Conservation (phyloP, 2,888 invertebrate genomes). For the Criorhina ranunculi region DNA sequence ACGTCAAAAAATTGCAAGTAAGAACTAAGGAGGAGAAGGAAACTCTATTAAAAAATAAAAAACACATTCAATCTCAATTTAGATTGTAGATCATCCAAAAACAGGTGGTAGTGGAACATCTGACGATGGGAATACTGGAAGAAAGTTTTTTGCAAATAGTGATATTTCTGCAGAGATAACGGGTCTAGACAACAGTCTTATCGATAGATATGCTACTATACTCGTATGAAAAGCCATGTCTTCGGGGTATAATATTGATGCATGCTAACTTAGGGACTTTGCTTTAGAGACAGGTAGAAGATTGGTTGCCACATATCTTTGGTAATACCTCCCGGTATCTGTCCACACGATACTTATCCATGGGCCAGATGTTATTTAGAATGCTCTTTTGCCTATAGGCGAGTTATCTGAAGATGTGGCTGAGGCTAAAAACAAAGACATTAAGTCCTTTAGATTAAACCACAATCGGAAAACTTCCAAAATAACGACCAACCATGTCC, state of each 20-base stretch:
- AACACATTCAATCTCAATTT: conserved; percentile 19
- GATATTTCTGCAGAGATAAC: conserved; percentile 7
- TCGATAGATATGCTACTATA: conserved; percentile 10
- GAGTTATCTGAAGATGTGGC: conserved; percentile 9
- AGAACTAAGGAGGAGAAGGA: conserved; percentile 15
- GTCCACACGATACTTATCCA: background rate
- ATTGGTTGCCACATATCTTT: conserved; percentile 6
- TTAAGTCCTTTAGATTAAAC: background rate
- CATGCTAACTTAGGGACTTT: background rate
- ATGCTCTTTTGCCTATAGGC: conserved; percentile 1
- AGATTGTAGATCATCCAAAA: background rate
- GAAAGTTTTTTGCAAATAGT: too few species aligned
- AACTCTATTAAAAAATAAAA: background rate
- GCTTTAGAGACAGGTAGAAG: conserved; percentile 12
- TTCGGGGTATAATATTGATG: conserved; percentile 15
- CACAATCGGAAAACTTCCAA: conserved; percentile 1
- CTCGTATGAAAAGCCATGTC: conserved; percentile 12
- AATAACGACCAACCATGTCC: background rate
- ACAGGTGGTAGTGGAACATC: too few species aligned
- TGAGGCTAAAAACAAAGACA: conserved; percentile 3
- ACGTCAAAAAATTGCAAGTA: conserved; percentile 2
- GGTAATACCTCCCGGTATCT: conserved; percentile 17
- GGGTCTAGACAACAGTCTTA: background rate
- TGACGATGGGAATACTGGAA: too few species aligned
- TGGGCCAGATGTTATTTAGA: background rate